phyloP scores from a whole-genome alignment of 2,888 invertebrate species.

The Gymnoscelis rufifasciata region DNA sequence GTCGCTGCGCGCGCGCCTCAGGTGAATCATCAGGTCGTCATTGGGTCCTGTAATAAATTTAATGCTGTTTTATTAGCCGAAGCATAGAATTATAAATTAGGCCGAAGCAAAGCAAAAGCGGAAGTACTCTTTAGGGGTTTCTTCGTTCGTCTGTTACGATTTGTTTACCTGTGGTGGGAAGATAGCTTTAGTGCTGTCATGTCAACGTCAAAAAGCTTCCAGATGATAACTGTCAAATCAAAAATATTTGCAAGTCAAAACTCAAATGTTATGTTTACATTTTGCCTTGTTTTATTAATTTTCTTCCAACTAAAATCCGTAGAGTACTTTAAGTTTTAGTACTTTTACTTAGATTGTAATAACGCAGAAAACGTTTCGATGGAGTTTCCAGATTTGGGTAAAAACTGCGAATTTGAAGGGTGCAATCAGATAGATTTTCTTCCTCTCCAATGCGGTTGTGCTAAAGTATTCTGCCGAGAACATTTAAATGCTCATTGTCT shows the following conservation, averaged over 20 bases:
- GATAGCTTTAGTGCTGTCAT: neutral
- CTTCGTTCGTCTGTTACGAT: neutral
- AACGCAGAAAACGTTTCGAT: constrained; percentile 47
- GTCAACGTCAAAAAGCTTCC: neutral
- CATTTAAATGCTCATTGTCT: constrained; percentile 81
- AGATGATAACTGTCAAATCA: too few relatives aligned
- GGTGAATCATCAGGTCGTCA: neutral
- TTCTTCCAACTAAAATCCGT: too few relatives aligned
- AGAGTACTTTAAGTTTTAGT: too few relatives aligned
- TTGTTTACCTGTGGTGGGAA: neutral
- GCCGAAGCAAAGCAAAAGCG: too few relatives aligned
- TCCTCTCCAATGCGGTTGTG: constrained; percentile 83
- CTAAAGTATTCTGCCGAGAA: constrained; percentile 81
- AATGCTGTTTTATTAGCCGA: too few relatives aligned
- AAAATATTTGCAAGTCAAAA: too few relatives aligned
- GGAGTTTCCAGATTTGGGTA: constrained; percentile 87
- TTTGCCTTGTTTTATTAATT: neutral
- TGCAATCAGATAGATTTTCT: constrained; percentile 87
- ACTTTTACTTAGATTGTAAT: neutral
- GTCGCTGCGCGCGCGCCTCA: too few relatives aligned
- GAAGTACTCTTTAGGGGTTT: too few relatives aligned
- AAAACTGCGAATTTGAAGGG: constrained; percentile 78
- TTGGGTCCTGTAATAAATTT: too few relatives aligned
- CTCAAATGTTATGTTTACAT: too few relatives aligned
- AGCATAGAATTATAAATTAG: too few relatives aligned